Base-by-base conservation (phyloP, 2,888 invertebrate genomes). In the Trichogramma dendrolimi region DNA sequence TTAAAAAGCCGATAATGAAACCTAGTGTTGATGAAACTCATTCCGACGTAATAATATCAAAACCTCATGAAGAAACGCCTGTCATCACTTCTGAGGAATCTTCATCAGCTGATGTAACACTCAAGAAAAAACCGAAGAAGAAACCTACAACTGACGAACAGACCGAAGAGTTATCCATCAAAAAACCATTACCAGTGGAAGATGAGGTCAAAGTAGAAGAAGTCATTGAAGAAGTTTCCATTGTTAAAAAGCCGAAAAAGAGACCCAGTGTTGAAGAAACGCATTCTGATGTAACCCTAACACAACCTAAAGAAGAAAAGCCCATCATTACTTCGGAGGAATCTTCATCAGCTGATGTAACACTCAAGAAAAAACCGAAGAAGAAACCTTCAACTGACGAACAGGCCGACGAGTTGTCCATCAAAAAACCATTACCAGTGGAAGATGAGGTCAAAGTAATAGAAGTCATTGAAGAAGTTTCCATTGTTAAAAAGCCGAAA, bases 231-330 rank as follows among this genome's bases (percentile, higher is more conserved):
- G 71, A 78, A 51, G 67, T 73, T 3, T 67, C 68, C 0, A 40
- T 73, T 11, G 72, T 70, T 44, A 71, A 73, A 58, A 71, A 69
- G 14, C 69, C 65, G 4, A 71, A 68, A 62, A 70, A 68, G 46
- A 72, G 72, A 52, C 68, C 69, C 0, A 68, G 69, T 5, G 60
- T 60, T 4, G 76, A 78, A 58, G 80, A 83, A 66, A 79, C 79
- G 54, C 76, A 75, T 2, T 82, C 82, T 62, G 83, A 84, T 68
- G 70, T 82, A 27, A 73, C 80, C 54, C 68, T 76, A 68, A 70
- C 80, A 73, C 77, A 76, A 75, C 67, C 72, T 4, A 62, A 69
- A 46, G 5, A 38, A 1, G 4, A 6, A 1, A 42, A 10, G 4
- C 64, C 48, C 4, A 67, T 55, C 4, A 41, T 71, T 73, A 69